Base-by-base conservation (phyloP, 1,140 invertebrate genomes). In the Scaptomyza graminum region DNA sequence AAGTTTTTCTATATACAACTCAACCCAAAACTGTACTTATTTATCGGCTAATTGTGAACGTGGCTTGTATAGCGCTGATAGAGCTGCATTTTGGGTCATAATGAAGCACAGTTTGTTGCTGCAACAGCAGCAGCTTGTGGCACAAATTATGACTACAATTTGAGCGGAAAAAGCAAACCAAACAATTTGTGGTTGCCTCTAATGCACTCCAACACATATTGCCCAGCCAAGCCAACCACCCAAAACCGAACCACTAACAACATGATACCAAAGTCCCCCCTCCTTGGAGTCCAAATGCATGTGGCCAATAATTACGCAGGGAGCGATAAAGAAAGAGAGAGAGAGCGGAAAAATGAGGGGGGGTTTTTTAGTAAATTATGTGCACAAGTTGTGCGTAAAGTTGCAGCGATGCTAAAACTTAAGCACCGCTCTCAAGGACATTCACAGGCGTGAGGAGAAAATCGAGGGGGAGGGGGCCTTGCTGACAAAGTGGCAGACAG, bases 171-270 rank as follows among this genome's bases (percentile, higher is more conserved):
- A 79, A 62, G 64, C 79, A 88, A 76, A 88, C 72, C 83, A 76
- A 87, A 83, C 79, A 88, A 83, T 88, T 88, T 87, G 83, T 79
- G 83, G 83, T 73, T 43, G 67, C 83, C 64, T 88, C 83, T 87
- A 88, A 88, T 87, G 83, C 83, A 87, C 83, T 87, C 82, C n/a
- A n/a, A 79, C 82, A 88, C 82, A 88, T 88, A 88, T 79, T 79
- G 69, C 78, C 78, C 61, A 11, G 34, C 34, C 11, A 12, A 37
- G 4, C 9, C 50, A 55, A 39, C 16, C 60, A 52, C 54, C 12
- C 37, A 18, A 22, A 59, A 49, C 8, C 47, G 28, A 61, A 51
- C 47, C 47, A 46, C 16, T 60, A 66, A 46, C 64, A 65, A 54
- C 51, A 71, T 46, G 39, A 37, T 46, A 28, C 31, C 22, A 22